Conservation (phyloP, 1,140 invertebrate genomes). For the Cydia pomonella region DNA sequence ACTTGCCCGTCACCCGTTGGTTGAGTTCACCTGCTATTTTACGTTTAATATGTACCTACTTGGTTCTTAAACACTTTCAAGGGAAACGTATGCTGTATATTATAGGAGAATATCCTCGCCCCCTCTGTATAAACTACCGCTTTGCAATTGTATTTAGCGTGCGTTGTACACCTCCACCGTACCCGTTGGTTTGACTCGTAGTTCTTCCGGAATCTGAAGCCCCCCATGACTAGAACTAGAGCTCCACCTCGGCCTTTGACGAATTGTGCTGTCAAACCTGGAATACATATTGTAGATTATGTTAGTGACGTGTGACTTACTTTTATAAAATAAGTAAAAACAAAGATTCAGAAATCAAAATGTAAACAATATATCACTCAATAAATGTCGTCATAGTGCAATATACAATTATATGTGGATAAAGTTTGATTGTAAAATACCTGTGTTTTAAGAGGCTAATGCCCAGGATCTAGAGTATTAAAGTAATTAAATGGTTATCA, state of each 20-base stretch:
- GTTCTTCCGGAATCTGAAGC: conserved; percentile 35
- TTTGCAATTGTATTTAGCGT: conserved; percentile 55
- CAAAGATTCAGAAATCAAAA: no score
- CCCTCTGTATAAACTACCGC: conserved; percentile 56
- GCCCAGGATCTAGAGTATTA: no score
- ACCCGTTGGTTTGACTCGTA: conserved; percentile 34
- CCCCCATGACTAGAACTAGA: conserved; percentile 27
- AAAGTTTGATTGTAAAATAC: no score
- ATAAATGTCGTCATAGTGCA: no score
- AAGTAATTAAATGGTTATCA: no score
- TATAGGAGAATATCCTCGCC: conserved; percentile 42
- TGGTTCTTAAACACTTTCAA: background rate
- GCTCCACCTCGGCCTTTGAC: conserved; percentile 1
- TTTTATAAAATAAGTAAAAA: no score
- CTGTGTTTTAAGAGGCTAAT: no score
- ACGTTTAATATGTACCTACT: background rate
- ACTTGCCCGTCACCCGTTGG: no score
- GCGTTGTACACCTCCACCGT: conserved; percentile 56
- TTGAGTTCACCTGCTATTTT: background rate
- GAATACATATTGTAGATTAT: background rate
- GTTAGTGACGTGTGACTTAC: background rate
- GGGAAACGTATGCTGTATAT: conserved; percentile 37
- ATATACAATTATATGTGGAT: no score
- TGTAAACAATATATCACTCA: no score
- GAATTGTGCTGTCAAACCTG: conserved; percentile 14